phyloP scores from a whole-genome alignment of 2,888 invertebrate species.

The Masnerella sp. region DNA sequence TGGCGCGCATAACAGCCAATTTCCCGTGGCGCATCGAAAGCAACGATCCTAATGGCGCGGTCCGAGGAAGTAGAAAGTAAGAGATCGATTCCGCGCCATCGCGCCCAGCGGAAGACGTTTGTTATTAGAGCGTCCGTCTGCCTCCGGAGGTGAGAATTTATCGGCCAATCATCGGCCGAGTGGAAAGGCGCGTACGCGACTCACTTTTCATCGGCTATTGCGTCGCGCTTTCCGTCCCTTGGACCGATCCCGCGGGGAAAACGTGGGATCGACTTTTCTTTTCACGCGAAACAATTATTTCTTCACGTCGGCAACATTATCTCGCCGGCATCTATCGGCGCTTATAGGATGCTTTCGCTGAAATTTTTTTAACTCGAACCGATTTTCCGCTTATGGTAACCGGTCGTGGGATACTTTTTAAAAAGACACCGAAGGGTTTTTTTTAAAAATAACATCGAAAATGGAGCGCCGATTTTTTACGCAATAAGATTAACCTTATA shows the following conservation, averaged over 20 bases:
- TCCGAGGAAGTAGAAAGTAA: slow-evolving; percentile 66
- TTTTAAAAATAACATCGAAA: no score
- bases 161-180: slow-evolving; percentile 53
- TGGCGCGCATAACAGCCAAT: slow-evolving; percentile 53
- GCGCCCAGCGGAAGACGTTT: slow-evolving; percentile 64
- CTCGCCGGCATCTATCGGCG: no score
- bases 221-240: slow-evolving; percentile 10
- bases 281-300: no score
- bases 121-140: slow-evolving; percentile 65
- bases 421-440: no score
- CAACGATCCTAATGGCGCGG: slow-evolving; percentile 40
- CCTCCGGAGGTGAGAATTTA: slow-evolving; percentile 59
- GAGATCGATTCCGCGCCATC: slow-evolving; percentile 65
- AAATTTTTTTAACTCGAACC: no score
- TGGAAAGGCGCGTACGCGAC: slow-evolving; percentile 44
- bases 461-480: no score
- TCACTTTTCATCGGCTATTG: slow-evolving; percentile 26
- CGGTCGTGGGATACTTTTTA: no score
- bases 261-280: slow-evolving; percentile 29
- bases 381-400: no score
- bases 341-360: no score
- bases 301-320: no score
- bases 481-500: no score
- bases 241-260: slow-evolving; percentile 8
- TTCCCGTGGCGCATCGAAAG: slow-evolving; percentile 58